These are phyloP conservation scores for Eledone cirrhosa DNA, from an alignment of 2,888 invertebrate genomes.

Conservation along the genomic window DNA sequence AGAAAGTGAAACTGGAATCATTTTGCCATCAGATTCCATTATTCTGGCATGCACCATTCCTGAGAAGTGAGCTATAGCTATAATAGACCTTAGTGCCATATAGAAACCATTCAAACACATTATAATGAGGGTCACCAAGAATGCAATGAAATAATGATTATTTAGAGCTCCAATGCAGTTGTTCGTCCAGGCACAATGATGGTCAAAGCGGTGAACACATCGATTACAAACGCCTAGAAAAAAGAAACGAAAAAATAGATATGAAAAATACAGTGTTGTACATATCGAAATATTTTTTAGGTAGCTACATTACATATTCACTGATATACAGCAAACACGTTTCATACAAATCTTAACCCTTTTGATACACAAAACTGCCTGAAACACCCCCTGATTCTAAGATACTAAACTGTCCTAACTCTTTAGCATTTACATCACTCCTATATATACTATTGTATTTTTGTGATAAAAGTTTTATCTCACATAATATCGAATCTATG, in stretches of 20 bases:
- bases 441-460: too few species aligned
- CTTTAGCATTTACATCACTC: too few species aligned
- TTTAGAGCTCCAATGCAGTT: slow-evolving; percentile 65
- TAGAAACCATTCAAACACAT: slow-evolving; percentile 59
- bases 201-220: slow-evolving; percentile 65
- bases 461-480: too few species aligned
- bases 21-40: slow-evolving; percentile 46
- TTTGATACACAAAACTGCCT: too few species aligned
- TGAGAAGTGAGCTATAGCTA: background rate
- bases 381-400: too few species aligned
- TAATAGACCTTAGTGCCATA: slow-evolving; percentile 49
- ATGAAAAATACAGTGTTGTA: background rate
- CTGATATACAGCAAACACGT: too few species aligned
- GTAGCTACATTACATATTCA: too few species aligned
- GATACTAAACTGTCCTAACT: too few species aligned
- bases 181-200: slow-evolving; percentile 66
- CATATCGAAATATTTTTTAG: too few species aligned
- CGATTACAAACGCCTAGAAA: slow-evolving; percentile 59
- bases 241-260: slow-evolving; percentile 1
- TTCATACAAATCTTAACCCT: too few species aligned
- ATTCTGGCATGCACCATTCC: slow-evolving; percentile 15
- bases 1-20: slow-evolving; percentile 50
- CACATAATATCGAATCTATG: too few species aligned
- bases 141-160: slow-evolving; percentile 59
- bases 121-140: slow-evolving; percentile 55